Evolutionary conservation across 2,797 vertebrate species (phyloP).

Genomic region (Myiothlypis chrysogaster): DNA sequence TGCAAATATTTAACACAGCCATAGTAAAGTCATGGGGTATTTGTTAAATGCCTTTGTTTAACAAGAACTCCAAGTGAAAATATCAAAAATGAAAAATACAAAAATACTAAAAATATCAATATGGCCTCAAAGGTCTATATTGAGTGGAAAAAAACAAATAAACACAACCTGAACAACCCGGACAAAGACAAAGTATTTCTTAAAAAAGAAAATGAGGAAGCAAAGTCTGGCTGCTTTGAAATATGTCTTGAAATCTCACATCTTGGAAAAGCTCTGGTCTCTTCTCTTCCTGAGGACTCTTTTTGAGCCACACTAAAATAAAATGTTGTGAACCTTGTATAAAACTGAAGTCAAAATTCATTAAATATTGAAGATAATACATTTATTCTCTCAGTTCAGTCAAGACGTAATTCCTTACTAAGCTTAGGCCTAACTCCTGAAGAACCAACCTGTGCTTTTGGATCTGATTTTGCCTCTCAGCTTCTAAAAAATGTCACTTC

Average conservation of each 20-base stretch:
- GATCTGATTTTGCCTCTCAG: background rate
- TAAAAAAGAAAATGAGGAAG: background rate
- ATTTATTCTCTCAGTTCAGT: background rate
- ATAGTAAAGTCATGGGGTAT: background rate
- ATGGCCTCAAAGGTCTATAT: background rate
- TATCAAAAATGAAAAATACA: background rate
- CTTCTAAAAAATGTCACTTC: background rate
- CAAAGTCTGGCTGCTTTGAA: background rate
- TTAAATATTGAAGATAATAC: background rate
- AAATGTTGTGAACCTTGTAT: rapidly evolving
- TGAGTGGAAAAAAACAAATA: background rate
- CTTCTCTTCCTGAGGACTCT: background rate
- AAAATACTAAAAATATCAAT: background rate
- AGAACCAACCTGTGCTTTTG: background rate
- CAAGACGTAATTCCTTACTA: background rate
- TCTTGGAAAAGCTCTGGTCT: rapidly evolving
- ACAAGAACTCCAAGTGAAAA: background rate
- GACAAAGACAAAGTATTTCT: background rate
- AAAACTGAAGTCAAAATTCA: background rate
- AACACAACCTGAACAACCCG: rapidly evolving
- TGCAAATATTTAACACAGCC: background rate
- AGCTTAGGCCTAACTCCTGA: background rate
- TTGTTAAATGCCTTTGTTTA: background rate
- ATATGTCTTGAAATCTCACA: rapidly evolving
- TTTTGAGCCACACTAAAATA: background rate